Base-by-base conservation (phyloP, 2,113 vertebrate species). In the Phrynosoma blainvillii region DNA sequence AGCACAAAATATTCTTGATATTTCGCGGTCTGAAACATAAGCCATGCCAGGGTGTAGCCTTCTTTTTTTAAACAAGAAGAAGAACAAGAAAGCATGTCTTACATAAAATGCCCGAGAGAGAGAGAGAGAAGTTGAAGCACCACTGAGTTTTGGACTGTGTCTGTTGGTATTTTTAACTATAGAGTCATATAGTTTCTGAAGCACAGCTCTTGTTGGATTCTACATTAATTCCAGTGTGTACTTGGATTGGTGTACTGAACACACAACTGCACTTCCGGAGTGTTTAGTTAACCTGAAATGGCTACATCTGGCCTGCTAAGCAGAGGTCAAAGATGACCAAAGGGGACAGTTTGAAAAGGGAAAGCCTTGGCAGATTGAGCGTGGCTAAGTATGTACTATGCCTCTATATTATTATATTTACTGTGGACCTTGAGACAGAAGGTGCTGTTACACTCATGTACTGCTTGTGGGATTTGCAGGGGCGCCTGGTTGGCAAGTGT, bases 1-100 rank as follows among this genome's bases (percentile, higher is more conserved):
- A 70, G 91, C 54, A 62, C 21, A 87, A 40, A 3, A 1, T 73
- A 32, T 79, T 62, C 77, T 90, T 84, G 79, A 84, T 42, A 78
- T 54, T 12, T 10, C 23, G 25, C 47, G 14, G 14, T 66, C 11
- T 32, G 32, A 59, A 79, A 32, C 5, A 16, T 32, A 79, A 68
- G 6, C 54, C 27, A 1, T 65, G 78, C 84, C 65, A 32, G 18
- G 20, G 27, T 32, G 52, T 73, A 59, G 16, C 71, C 47, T 91
- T 16, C 2, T 18, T 52, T 4, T n/a, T 86, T n/a, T 89, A 88
- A 10, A 47, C 1, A 21, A 16, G 21, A 20, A 66, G 18, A 71
- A 30, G 27, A 30, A 27, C 68, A 25, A 84, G 1, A 32, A 30
- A 66, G 65, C 25, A 47, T 73, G 52, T 27, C 16, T 20, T 21